Base-by-base conservation (phyloP, 2,113 vertebrate species). In the Melospiza georgiana region DNA sequence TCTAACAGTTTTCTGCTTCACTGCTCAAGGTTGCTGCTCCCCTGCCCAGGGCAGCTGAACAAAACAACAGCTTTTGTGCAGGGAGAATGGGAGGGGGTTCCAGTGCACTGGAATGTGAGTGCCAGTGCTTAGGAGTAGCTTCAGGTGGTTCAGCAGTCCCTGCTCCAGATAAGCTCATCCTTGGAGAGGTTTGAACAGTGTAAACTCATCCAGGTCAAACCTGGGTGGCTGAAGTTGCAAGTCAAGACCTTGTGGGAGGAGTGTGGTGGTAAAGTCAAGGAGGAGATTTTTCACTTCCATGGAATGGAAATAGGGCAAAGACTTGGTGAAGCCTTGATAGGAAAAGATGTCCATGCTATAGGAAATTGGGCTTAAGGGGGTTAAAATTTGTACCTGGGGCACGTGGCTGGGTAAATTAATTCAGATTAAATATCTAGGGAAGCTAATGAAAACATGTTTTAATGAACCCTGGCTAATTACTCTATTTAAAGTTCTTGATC, bases 391-490 rank as follows among this genome's bases (percentile, higher is more conserved):
- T 55, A 67, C 87, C 87, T 93, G 87, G 84, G 41, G 28, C 72
- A 82, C 11, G 5, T 77, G 35, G 35, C 59, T 66, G 67, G 24
- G 35, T 54, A 62, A 91, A 86, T 90, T 43, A 95, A 95, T 94
- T 95, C 92, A 86, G 67, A 91, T 90, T 46, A 94, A 55, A 41
- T 90, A 80, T 48, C 84, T 79, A 52, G 81, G 71, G 69, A 92
- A 57, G 37, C 49, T 94, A 92, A 93, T 90, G 85, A n/a, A 88
- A 74, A 57, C 44, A 44, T 94, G 54, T 74, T 89, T 93, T 97
- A 94, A 95, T 95, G 94, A 96, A 91, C 72, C 35, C 22, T 71
- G 48, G 35, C 78, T 96, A 96, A 95, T 97, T 92, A 92, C 67
- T 91, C 35, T 85, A 24, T 94, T 95, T 87, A 71, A 94, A 90